phyloP scores from a whole-genome alignment of 2,113 vertebrate species.

The Gorsachius goisagi region DNA sequence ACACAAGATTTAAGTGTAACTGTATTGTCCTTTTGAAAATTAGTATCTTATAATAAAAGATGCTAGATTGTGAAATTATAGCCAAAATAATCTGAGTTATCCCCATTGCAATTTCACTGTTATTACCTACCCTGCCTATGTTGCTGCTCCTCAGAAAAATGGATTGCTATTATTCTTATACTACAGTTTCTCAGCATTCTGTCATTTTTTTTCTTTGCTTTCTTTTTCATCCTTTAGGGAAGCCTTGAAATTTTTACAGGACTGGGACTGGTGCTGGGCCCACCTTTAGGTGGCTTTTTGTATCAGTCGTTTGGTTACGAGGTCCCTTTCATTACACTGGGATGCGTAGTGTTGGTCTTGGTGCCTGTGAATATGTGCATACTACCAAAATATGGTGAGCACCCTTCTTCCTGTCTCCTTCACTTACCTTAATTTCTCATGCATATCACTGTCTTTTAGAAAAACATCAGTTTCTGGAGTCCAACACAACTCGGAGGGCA shows the following conservation, averaged over 20 bases:
- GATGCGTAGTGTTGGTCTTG: constrained; percentile 84
- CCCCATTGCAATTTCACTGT: neutral
- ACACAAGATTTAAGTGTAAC: neutral
- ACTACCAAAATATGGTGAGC: constrained; percentile 85
- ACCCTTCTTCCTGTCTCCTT: neutral
- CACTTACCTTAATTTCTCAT: neutral
- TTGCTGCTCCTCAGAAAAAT: neutral
- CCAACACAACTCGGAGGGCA: neutral
- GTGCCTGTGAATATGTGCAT: constrained; percentile 88
- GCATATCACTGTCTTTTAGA: neutral
- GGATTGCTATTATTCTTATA: neutral
- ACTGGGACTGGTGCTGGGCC: constrained; percentile 89
- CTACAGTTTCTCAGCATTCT: neutral
- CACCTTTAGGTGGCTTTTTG: constrained; percentile 90
- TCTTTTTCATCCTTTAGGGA: constrained; percentile 75
- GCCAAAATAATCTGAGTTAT: neutral
- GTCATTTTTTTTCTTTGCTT: neutral
- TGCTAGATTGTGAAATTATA: neutral
- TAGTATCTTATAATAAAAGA: neutral
- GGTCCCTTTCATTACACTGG: constrained; percentile 88
- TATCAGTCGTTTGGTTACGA: constrained; percentile 93
- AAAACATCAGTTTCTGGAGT: neutral
- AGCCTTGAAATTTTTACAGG: constrained; percentile 91
- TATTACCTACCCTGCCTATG: neutral
- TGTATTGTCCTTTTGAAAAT: neutral